These are phyloP conservation scores for Acrossocheilus wenchowensis DNA, from an alignment of 2,797 vertebrate species.

Conservation along the genomic window DNA sequence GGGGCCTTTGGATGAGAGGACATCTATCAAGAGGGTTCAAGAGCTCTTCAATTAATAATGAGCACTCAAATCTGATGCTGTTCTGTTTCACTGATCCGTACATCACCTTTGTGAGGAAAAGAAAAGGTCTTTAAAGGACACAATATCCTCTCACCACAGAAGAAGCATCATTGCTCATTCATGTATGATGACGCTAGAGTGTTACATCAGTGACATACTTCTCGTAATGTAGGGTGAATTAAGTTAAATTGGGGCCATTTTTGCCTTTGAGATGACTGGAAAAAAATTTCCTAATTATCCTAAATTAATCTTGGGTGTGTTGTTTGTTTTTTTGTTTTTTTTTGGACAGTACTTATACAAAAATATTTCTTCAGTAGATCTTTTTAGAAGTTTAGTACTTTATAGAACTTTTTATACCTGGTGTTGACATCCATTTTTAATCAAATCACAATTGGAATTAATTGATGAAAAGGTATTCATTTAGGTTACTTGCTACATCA, in stretches of 20 bases:
- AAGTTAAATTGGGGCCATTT: background rate
- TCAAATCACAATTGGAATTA: background rate
- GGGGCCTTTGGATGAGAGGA: background rate
- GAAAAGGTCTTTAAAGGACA: slow-evolving; percentile 18
- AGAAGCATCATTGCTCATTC: background rate
- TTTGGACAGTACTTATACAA: too few species aligned
- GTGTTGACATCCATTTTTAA: background rate
- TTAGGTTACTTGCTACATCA: slow-evolving; percentile 10
- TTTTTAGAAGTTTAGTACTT: too few species aligned
- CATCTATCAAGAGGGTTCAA: slow-evolving; percentile 26
- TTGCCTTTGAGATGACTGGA: background rate
- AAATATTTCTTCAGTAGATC: too few species aligned
- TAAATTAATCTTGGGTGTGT: background rate
- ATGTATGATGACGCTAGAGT: background rate
- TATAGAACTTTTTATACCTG: too few species aligned
- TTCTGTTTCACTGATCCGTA: background rate
- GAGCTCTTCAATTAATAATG: slow-evolving; percentile 48
- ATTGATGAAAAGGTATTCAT: slow-evolving; percentile 1
- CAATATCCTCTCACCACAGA: background rate
- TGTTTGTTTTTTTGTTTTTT: background rate
- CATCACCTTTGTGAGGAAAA: slow-evolving; percentile 11
- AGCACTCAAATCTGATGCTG: slow-evolving; percentile 22
- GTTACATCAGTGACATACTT: slow-evolving; percentile 6
- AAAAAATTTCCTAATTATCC: background rate
- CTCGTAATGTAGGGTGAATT: background rate